phyloP scores from a whole-genome alignment of 2,888 invertebrate genomes.

The Leucoma salicis region DNA sequence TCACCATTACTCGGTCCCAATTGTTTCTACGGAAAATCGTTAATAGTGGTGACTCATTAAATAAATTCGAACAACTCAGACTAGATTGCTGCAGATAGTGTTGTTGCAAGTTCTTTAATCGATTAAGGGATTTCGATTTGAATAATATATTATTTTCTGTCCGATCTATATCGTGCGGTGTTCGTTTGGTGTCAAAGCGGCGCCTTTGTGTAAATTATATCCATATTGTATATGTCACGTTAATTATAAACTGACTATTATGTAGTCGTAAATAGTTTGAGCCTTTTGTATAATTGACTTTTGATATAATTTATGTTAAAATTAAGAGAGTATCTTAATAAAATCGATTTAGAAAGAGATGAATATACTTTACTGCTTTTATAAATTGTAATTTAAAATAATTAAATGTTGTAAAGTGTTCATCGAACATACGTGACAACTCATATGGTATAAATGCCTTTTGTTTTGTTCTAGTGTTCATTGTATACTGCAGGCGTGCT shows the following conservation, averaged over 20 bases:
- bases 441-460: neutral
- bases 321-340: neutral
- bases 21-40: constrained; percentile 75
- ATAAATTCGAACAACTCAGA: constrained; percentile 53
- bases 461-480: neutral
- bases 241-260: constrained; percentile 6
- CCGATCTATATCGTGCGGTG: constrained; percentile 15
- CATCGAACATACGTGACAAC: constrained; percentile 2
- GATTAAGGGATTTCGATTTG: constrained; percentile 32
- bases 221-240: constrained; percentile 12
- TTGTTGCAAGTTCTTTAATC: constrained; percentile 25
- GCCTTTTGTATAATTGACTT: neutral
- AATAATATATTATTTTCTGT: constrained; percentile 29
- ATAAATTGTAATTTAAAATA: neutral
- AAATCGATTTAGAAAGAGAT: neutral
- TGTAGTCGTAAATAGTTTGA: neutral
- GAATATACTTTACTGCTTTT: neutral
- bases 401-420: neutral
- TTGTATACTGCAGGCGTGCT: constrained; percentile 1
- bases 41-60: constrained; percentile 73
- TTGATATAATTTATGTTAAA: neutral
- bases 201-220: constrained; percentile 23
- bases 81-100: constrained; percentile 36
- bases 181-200: constrained; percentile 20
- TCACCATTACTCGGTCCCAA: constrained; percentile 73